phyloP scores from a whole-genome alignment of 2,888 invertebrate species.

The Bellardia pandia region DNA sequence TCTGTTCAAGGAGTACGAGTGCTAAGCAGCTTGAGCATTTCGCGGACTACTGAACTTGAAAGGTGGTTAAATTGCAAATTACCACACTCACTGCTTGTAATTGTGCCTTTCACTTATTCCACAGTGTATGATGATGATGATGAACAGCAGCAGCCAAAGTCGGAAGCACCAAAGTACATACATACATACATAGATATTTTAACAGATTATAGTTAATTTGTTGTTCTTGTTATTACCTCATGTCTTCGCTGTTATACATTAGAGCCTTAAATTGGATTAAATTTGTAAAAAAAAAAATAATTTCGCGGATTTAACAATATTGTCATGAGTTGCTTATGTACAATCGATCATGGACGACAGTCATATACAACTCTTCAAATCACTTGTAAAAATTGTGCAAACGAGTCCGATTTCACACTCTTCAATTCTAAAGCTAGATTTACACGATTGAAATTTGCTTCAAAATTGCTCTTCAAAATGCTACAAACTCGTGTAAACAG shows the following conservation, averaged over 20 bases:
- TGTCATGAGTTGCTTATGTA: constrained; percentile 32
- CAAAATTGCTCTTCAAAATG: too few relatives aligned
- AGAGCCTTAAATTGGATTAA: constrained; percentile 73
- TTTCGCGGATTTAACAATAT: constrained; percentile 62
- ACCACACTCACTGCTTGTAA: constrained; percentile 77
- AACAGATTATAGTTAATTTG: constrained; percentile 72
- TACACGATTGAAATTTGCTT: too few relatives aligned
- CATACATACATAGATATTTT: constrained; percentile 55
- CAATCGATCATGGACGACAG: constrained; percentile 8
- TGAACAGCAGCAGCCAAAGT: constrained; percentile 63
- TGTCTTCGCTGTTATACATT: constrained; percentile 48
- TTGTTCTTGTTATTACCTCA: constrained; percentile 54
- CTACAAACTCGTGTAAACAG: too few relatives aligned
- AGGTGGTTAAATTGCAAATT: constrained; percentile 84
- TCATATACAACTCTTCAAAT: neutral
- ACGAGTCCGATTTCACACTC: too few relatives aligned
- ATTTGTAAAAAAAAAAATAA: constrained; percentile 50
- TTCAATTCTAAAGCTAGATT: too few relatives aligned
- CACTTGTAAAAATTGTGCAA: too few relatives aligned
- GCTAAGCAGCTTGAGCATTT: constrained; percentile 72
- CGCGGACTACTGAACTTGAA: constrained; percentile 83
- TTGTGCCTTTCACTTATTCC: constrained; percentile 9
- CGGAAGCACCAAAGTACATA: constrained; percentile 63
- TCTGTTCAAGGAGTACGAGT: neutral
- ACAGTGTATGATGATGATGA: constrained; percentile 6